A percentile compares a stretch with the other conserved stretches of the same genome.
Conservation (phyloP, 1,140 invertebrate genomes). For the Cydia fagiglandana region DNA sequence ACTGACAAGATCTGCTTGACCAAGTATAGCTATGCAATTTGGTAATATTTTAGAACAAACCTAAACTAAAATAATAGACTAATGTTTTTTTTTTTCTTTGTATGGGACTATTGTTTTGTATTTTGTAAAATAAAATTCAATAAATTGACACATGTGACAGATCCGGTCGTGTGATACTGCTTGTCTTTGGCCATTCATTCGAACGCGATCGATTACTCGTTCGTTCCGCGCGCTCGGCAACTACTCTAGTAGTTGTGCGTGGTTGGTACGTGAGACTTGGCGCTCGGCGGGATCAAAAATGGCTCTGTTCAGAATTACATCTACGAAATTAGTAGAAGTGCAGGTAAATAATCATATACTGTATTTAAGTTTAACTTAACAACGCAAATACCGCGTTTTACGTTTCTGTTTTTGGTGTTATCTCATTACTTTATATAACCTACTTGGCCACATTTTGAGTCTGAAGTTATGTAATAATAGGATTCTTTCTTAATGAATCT, state of each 20-base stretch:
- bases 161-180: slow-evolving; percentile 1
- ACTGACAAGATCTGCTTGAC: too few species aligned
- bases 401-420: slow-evolving; percentile 23
- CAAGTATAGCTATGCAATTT: too few species aligned
- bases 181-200: slow-evolving; percentile 32
- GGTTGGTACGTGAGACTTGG: slow-evolving; percentile 60
- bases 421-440: slow-evolving; percentile 53
- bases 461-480: slow-evolving; percentile 65
- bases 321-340: slow-evolving; percentile 63
- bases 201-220: slow-evolving; percentile 60
- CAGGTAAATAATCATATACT: slow-evolving; percentile 57
- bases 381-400: slow-evolving; percentile 32
- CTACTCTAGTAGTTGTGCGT: slow-evolving; percentile 48
- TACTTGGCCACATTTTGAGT: slow-evolving; percentile 58
- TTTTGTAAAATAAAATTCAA: too few species aligned
- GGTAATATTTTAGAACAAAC: too few species aligned
- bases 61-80: too few species aligned
- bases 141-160: neutral
- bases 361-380: slow-evolving; percentile 26
- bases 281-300: slow-evolving; percentile 68
- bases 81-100: too few species aligned
- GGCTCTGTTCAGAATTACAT: slow-evolving; percentile 72
- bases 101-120: too few species aligned
- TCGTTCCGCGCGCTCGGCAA: slow-evolving; percentile 36
- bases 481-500: slow-evolving; percentile 30